Evolutionary conservation across 2,888 invertebrate species (phyloP).

Genomic region (Campoplex capitator): DNA sequence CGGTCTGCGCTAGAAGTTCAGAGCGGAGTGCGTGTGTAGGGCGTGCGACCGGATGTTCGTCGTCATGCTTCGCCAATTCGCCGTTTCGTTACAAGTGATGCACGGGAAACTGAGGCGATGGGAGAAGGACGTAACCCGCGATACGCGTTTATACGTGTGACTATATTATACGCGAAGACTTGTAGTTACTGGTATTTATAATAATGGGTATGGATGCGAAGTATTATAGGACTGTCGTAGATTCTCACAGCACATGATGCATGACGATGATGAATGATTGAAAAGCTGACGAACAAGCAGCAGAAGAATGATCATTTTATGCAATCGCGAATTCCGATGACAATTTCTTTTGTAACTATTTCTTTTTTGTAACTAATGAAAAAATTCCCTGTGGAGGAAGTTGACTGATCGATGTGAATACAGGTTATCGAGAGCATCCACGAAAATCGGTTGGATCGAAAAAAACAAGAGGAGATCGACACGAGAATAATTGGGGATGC

Average conservation of each 20-base stretch:
- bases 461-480: slow-evolving; percentile 18
- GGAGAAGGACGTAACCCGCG: slow-evolving; percentile 37
- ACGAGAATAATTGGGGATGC: slow-evolving; percentile 47
- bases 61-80: slow-evolving; percentile 81
- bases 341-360: background rate
- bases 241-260: slow-evolving; percentile 9
- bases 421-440: slow-evolving; percentile 4
- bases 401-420: background rate
- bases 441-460: slow-evolving; percentile 12
- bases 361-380: background rate
- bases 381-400: background rate
- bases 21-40: slow-evolving; percentile 74
- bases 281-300: background rate
- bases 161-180: slow-evolving; percentile 12
- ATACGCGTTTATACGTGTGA: slow-evolving; percentile 48
- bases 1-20: slow-evolving; percentile 49
- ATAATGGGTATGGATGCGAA: slow-evolving; percentile 11
- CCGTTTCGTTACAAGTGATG: slow-evolving; percentile 69
- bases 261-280: background rate
- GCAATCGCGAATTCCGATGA: background rate
- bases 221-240: slow-evolving; percentile 6
- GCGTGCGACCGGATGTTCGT: slow-evolving; percentile 83
- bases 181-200: slow-evolving; percentile 22
- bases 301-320: background rate
- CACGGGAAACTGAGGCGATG: slow-evolving; percentile 52